Percentiles rank a stretch among this genome's conserved stretches.
Evolutionary conservation across 2,888 invertebrate genomes (phyloP).

Genomic region (Cheilosia variabilis): DNA sequence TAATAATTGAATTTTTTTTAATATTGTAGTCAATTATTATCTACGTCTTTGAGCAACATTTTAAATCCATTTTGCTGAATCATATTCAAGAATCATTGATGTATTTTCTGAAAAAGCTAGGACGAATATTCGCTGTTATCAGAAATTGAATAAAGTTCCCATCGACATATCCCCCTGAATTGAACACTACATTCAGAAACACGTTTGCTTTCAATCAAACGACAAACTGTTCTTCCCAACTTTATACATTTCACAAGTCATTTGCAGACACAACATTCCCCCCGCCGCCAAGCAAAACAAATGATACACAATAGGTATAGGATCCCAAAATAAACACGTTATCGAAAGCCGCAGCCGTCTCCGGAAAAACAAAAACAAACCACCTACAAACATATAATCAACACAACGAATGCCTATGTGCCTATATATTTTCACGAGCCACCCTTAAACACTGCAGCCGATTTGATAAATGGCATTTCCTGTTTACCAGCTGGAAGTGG

Average conservation of each 20-base stretch:
- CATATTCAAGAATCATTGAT: too few relatives aligned
- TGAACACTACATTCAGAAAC: neutral
- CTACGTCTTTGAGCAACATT: too few relatives aligned
- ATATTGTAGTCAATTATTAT: too few relatives aligned
- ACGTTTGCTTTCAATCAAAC: neutral
- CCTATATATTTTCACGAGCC: neutral
- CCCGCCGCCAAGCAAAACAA: neutral
- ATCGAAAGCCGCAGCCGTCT: neutral
- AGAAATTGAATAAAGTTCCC: too few relatives aligned
- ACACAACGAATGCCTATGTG: neutral
- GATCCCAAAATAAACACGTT: conserved; percentile 4
- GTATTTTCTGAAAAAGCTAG: too few relatives aligned
- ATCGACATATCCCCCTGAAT: too few relatives aligned
- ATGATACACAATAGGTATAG: neutral
- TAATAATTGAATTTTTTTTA: too few relatives aligned
- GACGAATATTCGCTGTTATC: too few relatives aligned
- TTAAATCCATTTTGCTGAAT: too few relatives aligned
- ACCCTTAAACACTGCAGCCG: conserved; percentile 12
- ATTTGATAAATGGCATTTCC: conserved; percentile 39
- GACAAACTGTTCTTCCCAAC: neutral
- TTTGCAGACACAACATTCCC: neutral
- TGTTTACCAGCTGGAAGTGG: conserved; percentile 34
- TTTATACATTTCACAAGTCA: neutral
- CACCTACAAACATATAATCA: neutral
- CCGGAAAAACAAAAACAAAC: neutral